phyloP scores from a whole-genome alignment of 2,888 invertebrate species.

The Troglohyphantes excavatus region DNA sequence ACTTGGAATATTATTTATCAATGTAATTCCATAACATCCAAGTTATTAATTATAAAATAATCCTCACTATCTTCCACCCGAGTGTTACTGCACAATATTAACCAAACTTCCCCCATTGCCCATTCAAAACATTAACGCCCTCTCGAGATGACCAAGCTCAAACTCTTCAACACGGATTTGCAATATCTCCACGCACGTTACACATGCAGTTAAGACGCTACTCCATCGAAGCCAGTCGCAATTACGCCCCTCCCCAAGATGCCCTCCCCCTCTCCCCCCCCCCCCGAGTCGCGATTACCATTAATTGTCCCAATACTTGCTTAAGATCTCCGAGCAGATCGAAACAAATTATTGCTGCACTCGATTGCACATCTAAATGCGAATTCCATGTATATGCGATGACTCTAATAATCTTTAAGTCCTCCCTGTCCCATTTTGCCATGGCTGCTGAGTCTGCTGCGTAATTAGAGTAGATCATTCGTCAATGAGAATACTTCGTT shows the following conservation, averaged over 20 bases:
- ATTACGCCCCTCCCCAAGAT: background rate
- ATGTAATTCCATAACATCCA: too few species aligned
- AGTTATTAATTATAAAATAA: too few species aligned
- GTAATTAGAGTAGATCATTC: background rate
- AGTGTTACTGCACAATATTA: too few species aligned
- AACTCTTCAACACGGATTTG: background rate
- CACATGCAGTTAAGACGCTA: background rate
- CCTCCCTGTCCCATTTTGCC: conserved; percentile 2
- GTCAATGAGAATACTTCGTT: background rate
- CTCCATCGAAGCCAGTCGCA: background rate
- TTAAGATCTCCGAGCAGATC: background rate
- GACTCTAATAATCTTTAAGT: conserved; percentile 44
- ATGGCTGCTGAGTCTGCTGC: conserved; percentile 35
- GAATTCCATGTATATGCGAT: conserved; percentile 41
- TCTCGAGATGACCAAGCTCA: background rate
- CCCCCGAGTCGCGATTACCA: background rate
- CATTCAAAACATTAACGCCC: too few species aligned
- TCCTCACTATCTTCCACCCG: too few species aligned
- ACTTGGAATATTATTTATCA: too few species aligned
- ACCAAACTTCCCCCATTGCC: too few species aligned
- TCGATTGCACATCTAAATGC: conserved; percentile 8
- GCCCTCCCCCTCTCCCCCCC: background rate
- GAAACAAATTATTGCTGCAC: conserved; percentile 13
- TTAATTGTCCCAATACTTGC: background rate
- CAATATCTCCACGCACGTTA: background rate